phyloP scores from a whole-genome alignment of 2,888 invertebrate species.

The Pseudoips prasinana region DNA sequence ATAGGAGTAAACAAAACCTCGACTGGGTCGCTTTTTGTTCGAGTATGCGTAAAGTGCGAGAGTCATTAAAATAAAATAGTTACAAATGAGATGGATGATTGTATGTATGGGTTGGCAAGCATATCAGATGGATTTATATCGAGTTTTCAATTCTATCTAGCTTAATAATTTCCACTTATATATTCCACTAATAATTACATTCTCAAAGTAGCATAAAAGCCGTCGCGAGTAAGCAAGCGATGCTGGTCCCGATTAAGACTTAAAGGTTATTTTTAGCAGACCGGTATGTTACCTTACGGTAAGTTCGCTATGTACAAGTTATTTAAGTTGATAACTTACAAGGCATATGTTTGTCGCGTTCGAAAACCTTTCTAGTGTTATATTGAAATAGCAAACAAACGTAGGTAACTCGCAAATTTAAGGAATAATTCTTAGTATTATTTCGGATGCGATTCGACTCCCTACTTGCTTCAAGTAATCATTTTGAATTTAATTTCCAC shows the following conservation, averaged over 20 bases:
- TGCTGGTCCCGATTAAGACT: conserved; percentile 27
- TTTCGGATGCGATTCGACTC: no score
- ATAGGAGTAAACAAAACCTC: no score
- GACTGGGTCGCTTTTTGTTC: no score
- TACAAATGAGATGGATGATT: no score
- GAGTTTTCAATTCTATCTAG: conserved; percentile 5
- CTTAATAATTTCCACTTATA: conserved; percentile 6
- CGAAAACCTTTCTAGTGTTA: not conserved
- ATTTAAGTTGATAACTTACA: conserved; percentile 16
- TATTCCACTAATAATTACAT: conserved; percentile 12
- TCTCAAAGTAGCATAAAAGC: conserved; percentile 9
- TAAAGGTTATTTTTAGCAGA: conserved; percentile 40
- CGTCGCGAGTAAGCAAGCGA: conserved; percentile 17
- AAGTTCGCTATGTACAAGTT: conserved; percentile 30
- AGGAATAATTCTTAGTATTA: no score
- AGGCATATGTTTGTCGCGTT: conserved; percentile 1
- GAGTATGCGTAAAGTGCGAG: no score
- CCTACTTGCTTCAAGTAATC: no score
- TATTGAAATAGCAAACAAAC: conserved; percentile 8
- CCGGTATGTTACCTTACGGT: conserved; percentile 42
- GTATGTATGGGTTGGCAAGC: no score
- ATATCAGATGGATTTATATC: not conserved
- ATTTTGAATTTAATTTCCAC: no score
- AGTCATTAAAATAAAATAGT: no score
- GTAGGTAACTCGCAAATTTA: no score